phyloP scores from a whole-genome alignment of 1,140 invertebrate genomes.

The Drosophila mauritiana region DNA sequence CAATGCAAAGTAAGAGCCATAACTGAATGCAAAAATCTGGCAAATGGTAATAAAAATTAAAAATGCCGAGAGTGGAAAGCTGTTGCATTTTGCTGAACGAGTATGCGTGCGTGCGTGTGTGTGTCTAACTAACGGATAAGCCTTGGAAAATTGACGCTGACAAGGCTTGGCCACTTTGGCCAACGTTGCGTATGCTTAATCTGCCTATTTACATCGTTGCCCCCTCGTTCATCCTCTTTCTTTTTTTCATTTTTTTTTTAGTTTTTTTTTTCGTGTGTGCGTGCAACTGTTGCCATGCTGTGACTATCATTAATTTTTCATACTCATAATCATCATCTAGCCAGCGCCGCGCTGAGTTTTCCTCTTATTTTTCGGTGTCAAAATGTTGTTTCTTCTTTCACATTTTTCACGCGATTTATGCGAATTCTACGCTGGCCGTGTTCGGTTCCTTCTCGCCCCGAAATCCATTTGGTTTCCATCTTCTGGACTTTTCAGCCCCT shows the following conservation, averaged over 20 bases:
- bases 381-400: conserved; percentile 78
- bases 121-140: conserved; percentile 77
- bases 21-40: conserved; percentile 74
- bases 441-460: conserved; percentile 16
- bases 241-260: neutral
- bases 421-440: conserved; percentile 36
- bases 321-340: conserved; percentile 81
- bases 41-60: conserved; percentile 82
- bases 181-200: conserved; percentile 80
- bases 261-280: conserved; percentile 40
- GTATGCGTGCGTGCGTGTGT: neutral
- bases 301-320: conserved; percentile 83
- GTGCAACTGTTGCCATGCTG: conserved; percentile 81
- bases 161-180: conserved; percentile 62
- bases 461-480: conserved; percentile 41
- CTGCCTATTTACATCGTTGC: conserved; percentile 67
- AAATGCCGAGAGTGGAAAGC: conserved; percentile 71
- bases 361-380: conserved; percentile 65
- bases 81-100: conserved; percentile 8
- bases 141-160: conserved; percentile 75
- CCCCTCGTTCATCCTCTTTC: conserved; percentile 17
- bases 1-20: conserved; percentile 76
- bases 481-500: conserved; percentile 12
- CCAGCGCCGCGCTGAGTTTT: conserved; percentile 60
- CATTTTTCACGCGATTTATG: conserved; percentile 81